A percentile compares a stretch with the other conserved stretches of the same genome.
Evolutionary conservation across 2,888 invertebrate species (phyloP).

Genomic region (Hoplodrina ambigua): DNA sequence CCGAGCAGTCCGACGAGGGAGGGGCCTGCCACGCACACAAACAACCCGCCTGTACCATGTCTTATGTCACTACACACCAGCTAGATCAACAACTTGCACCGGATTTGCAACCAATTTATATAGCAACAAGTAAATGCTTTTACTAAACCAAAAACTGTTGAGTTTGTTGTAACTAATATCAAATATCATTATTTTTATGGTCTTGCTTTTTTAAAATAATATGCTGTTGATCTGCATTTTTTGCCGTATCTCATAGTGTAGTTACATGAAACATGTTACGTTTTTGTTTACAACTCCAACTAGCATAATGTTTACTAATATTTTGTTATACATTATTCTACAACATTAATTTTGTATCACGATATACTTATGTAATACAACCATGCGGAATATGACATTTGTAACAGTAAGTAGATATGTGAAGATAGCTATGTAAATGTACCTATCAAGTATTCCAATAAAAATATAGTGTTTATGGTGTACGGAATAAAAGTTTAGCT

Average conservation of each 20-base stretch:
- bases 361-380: slow-evolving; percentile 34
- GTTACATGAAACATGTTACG: slow-evolving; percentile 58
- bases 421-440: slow-evolving; percentile 8
- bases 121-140: not conserved
- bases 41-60: slow-evolving; percentile 69
- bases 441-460: slow-evolving; percentile 11
- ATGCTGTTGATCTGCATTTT: slow-evolving; percentile 1
- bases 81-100: slow-evolving; percentile 6
- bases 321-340: slow-evolving; percentile 47
- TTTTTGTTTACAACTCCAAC: slow-evolving; percentile 44
- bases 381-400: slow-evolving; percentile 54
- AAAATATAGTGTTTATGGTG: slow-evolving; percentile 5
- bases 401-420: slow-evolving; percentile 31
- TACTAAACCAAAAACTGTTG: not conserved
- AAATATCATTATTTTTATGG: not conserved
- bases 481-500: slow-evolving; percentile 11
- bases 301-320: slow-evolving; percentile 53
- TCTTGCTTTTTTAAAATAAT: not conserved
- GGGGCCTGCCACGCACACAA: slow-evolving; percentile 89
- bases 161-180: not conserved
- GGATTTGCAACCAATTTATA: slow-evolving; percentile 1
- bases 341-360: slow-evolving; percentile 37
- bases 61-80: slow-evolving; percentile 44
- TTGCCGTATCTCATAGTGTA: slow-evolving; percentile 1
- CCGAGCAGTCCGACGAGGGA: slow-evolving; percentile 91